phyloP scores from a whole-genome alignment of 2,888 invertebrate species.

The Lithosia quadra region DNA sequence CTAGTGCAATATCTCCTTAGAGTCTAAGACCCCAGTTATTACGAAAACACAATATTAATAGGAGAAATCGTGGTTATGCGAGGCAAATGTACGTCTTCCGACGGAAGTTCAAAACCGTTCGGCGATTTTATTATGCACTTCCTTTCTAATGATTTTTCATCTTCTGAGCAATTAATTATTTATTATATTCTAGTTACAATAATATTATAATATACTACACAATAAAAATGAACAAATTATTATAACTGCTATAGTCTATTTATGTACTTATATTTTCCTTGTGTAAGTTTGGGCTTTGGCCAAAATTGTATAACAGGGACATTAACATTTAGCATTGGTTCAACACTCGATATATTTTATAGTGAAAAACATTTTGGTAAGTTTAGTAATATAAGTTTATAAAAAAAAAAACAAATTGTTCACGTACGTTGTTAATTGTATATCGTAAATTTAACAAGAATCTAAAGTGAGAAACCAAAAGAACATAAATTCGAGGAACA shows the following conservation, averaged over 20 bases:
- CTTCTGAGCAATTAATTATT: no score
- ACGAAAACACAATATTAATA: background rate
- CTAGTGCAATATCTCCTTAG: background rate
- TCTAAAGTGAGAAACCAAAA: background rate
- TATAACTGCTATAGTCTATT: background rate
- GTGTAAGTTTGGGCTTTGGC: slow-evolving; percentile 59
- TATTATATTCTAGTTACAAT: background rate
- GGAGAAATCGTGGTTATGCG: background rate
- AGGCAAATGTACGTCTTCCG: background rate
- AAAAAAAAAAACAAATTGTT: background rate
- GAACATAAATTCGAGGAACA: background rate
- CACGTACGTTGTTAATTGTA: background rate
- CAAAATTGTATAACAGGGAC: slow-evolving; percentile 44
- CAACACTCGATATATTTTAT: background rate
- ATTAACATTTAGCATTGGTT: background rate
- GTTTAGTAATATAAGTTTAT: no score
- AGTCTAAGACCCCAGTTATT: background rate
- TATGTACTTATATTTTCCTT: slow-evolving; percentile 41
- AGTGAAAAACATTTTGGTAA: background rate
- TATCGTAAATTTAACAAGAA: background rate
- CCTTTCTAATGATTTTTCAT: background rate
- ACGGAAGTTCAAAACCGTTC: background rate
- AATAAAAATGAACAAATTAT: no score
- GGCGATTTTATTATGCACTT: background rate
- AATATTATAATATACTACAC: background rate